phyloP scores from a whole-genome alignment of 2,113 vertebrate genomes.

The Furnarius figulus region DNA sequence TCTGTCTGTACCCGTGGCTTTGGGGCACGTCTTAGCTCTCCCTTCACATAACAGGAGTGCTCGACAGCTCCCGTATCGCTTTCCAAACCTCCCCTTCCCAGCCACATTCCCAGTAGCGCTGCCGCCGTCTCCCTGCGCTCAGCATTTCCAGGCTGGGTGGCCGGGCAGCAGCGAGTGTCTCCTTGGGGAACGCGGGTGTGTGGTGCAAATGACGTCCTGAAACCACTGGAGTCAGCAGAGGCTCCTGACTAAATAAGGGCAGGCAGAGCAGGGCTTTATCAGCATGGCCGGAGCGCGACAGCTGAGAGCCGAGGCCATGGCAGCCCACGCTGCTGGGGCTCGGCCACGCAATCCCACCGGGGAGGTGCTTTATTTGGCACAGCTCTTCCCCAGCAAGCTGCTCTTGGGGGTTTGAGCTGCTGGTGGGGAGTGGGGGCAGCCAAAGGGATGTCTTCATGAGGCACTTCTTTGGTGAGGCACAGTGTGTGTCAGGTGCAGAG shows the following conservation, averaged over 20 bases:
- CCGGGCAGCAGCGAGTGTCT: conserved; percentile 42
- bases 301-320: conserved; percentile 68
- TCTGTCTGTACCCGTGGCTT: not conserved
- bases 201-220: conserved; percentile 84
- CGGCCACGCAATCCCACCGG: accelerated
- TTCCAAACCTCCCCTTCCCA: conserved; percentile 18
- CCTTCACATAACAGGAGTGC: not conserved
- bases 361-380: not conserved
- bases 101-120: not conserved
- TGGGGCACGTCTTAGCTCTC: not conserved
- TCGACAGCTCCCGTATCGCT: not conserved
- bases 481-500: not conserved
- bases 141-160: conserved; percentile 49
- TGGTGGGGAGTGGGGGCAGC: not conserved
- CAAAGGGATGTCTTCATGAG: not conserved
- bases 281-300: conserved; percentile 77
- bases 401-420: not conserved
- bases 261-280: conserved; percentile 80
- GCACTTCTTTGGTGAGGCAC: not conserved
- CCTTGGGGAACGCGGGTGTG: conserved; percentile 52
- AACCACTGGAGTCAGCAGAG: conserved; percentile 77
- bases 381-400: not conserved
- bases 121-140: conserved; percentile 39
- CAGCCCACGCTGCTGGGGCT: conserved; percentile 6
- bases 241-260: conserved; percentile 90